phyloP scores from a whole-genome alignment of 64 coral and sea anemone species.

The Platygyra sinensis region DNA sequence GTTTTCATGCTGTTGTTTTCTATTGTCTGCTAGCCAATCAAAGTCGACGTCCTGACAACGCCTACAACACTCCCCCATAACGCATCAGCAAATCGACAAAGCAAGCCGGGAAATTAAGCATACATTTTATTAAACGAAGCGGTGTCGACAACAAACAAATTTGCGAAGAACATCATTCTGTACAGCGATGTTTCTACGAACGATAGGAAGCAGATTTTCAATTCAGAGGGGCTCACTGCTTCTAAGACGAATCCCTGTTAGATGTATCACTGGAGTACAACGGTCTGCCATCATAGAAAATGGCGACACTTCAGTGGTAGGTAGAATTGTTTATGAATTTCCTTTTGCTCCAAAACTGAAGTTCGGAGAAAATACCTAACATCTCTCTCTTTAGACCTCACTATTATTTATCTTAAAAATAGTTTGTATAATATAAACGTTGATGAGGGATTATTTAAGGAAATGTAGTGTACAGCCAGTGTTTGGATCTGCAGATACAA shows the following conservation, averaged over 20 bases:
- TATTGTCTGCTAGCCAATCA: constrained; percentile 13
- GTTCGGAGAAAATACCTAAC: neutral
- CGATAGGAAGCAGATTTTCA: constrained; percentile 7
- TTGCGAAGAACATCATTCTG: neutral
- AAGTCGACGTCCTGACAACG: neutral
- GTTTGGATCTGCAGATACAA: neutral
- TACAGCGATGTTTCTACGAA: constrained; percentile 39
- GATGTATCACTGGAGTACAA: neutral
- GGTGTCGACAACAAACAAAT: neutral
- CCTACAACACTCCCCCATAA: constrained; percentile 22
- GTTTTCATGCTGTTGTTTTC: neutral
- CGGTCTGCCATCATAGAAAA: constrained; percentile 9
- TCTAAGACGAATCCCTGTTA: neutral
- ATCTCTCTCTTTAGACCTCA: too few relatives aligned
- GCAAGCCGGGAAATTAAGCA: neutral
- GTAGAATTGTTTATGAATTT: neutral
- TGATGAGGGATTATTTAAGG: neutral
- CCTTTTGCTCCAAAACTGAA: neutral
- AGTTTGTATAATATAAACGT: neutral
- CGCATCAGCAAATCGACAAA: neutral
- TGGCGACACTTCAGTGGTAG: constrained; percentile 42
- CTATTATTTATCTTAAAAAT: neutral
- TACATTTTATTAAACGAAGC: too few relatives aligned
- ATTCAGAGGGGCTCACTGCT: constrained; percentile 20
- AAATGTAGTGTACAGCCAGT: too few relatives aligned